phyloP scores from a whole-genome alignment of 1,140 invertebrate genomes.

The Halictus rubicundus region DNA sequence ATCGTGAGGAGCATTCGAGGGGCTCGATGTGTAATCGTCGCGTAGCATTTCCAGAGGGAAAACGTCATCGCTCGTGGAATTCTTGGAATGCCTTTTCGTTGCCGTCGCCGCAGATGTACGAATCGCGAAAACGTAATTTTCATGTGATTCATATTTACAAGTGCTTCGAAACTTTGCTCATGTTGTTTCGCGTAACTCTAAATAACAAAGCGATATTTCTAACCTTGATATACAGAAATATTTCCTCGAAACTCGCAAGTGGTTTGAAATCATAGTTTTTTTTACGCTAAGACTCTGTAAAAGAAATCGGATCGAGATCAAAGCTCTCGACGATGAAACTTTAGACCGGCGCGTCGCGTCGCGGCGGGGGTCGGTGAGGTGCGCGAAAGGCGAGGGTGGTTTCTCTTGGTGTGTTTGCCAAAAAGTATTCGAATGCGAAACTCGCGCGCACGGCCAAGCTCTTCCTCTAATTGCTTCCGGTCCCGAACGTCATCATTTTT shows the following conservation, averaged over 20 bases:
- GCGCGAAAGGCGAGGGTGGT: neutral
- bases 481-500: constrained; percentile 4
- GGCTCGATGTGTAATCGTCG: constrained; percentile 20
- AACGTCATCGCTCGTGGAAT: constrained; percentile 57
- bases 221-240: neutral
- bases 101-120: no score
- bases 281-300: neutral
- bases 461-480: constrained; percentile 28
- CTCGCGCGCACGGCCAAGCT: neutral
- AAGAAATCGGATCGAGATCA: neutral
- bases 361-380: neutral
- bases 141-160: no score
- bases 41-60: neutral
- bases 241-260: neutral
- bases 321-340: neutral
- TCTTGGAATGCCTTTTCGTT: constrained; percentile 16
- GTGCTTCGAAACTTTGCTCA: neutral
- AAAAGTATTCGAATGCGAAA: constrained; percentile 19
- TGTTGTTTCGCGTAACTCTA: no score
- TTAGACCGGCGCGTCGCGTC: neutral
- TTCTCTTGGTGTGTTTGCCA: neutral
- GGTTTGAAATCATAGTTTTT: neutral
- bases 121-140: constrained; percentile 4
- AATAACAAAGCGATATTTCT: no score
- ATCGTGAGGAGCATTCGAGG: constrained; percentile 20